phyloP scores from a whole-genome alignment of 2,888 invertebrate genomes.

The Drosophila histrio region DNA sequence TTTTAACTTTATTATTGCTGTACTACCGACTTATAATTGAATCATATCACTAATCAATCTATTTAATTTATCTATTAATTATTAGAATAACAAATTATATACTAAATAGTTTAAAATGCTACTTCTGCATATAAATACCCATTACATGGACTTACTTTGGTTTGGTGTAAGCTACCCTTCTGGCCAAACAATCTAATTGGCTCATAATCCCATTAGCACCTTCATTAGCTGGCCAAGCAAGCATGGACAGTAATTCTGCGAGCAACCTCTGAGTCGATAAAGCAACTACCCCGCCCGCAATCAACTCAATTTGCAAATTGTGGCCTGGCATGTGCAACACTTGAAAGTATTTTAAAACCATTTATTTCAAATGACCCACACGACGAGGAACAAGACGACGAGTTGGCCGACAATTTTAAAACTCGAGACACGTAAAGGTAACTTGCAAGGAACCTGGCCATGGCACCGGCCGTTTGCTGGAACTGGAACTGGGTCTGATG shows the following conservation, averaged over 20 bases:
- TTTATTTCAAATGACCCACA: constrained; percentile 67
- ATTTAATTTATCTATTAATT: not conserved
- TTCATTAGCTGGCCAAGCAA: constrained; percentile 31
- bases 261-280: constrained; percentile 5
- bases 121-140: not conserved
- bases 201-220: constrained; percentile 50
- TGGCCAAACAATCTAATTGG: constrained; percentile 37
- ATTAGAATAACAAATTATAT: not conserved
- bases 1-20: not conserved
- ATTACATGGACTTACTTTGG: not conserved
- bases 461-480: not conserved
- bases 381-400: constrained; percentile 23
- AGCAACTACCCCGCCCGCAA: constrained; percentile 9
- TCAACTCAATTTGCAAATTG: constrained; percentile 69
- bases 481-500: constrained; percentile 20
- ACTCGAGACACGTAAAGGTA: constrained; percentile 69
- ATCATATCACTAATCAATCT: not conserved
- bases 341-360: constrained; percentile 74
- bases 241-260: constrained; percentile 16
- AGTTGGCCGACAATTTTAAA: constrained; percentile 57
- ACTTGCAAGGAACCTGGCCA: constrained; percentile 38
- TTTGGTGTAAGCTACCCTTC: constrained; percentile 10
- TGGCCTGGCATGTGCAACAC: constrained; percentile 46
- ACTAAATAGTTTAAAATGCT: too few relatives aligned
- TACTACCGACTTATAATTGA: not conserved